These are phyloP conservation scores for Ctenicera cuprea DNA, from an alignment of 2,888 invertebrate genomes.

Conservation along the genomic window DNA sequence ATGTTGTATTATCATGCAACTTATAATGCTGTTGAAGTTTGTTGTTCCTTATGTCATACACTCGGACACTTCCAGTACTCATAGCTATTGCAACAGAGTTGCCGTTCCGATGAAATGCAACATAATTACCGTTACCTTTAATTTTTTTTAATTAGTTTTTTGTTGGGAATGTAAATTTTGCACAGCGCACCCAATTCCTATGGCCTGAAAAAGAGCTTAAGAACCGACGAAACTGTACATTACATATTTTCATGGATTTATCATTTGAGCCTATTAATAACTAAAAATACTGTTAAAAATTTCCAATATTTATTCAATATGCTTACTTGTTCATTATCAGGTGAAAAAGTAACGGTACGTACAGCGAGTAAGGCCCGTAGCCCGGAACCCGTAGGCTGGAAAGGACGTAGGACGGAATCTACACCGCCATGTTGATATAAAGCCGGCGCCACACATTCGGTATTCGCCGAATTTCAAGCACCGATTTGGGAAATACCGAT, in stretches of 20 bases:
- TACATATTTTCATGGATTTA: slow-evolving; percentile 88
- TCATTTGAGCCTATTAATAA: slow-evolving; percentile 89
- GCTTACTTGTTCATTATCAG: slow-evolving; percentile 79
- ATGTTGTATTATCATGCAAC: slow-evolving; percentile 80
- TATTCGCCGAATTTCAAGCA: too few species aligned
- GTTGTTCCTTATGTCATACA: slow-evolving; percentile 88
- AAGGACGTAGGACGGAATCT: too few species aligned
- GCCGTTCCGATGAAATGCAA: slow-evolving; percentile 91
- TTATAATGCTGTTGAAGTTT: slow-evolving; percentile 90
- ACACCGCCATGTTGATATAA: too few species aligned
- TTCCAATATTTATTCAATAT: too few species aligned
- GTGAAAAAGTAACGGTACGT: slow-evolving; percentile 87
- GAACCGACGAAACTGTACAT: slow-evolving; percentile 81
- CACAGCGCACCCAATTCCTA: slow-evolving; percentile 88
- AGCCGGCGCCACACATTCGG: too few species aligned
- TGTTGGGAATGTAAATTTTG: slow-evolving; percentile 78
- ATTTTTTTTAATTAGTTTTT: slow-evolving; percentile 45
- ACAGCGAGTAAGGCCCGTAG: too few species aligned
- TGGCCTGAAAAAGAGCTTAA: slow-evolving; percentile 84
- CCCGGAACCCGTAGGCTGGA: too few species aligned
- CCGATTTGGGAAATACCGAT: too few species aligned
- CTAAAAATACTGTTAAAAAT: too few species aligned
- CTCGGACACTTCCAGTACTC: slow-evolving; percentile 84
- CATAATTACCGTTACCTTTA: slow-evolving; percentile 75
- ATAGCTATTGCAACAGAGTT: slow-evolving; percentile 85